Percentiles rank a stretch among this genome's conserved stretches.
Conservation (phyloP, 2,113 vertebrate species). For the Rutilus rutilus region DNA sequence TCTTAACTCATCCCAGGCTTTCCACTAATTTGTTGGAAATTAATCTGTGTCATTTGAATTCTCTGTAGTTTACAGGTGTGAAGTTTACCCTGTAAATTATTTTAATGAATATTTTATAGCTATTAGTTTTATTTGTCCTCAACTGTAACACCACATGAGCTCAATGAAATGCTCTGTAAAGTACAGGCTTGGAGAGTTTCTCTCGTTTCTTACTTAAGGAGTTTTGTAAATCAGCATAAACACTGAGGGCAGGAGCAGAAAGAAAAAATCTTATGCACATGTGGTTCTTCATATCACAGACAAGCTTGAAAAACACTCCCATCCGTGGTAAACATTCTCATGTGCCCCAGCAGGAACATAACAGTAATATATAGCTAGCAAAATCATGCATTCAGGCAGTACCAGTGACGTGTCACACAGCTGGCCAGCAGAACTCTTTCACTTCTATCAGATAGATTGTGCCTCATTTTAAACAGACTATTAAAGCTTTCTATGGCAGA, state of each 20-base stretch:
- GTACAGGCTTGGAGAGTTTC: conserved; percentile 15
- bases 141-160: conserved; percentile 3
- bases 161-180: conserved; percentile 44
- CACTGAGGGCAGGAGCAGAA: not conserved
- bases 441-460: not conserved
- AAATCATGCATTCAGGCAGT: conserved; percentile 17
- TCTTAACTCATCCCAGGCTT: not conserved
- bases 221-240: not conserved
- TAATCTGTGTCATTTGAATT: not conserved
- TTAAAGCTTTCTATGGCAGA: not conserved
- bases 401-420: not conserved
- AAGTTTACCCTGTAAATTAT: not conserved
- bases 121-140: conserved; percentile 10
- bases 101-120: not conserved
- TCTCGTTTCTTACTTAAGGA: not conserved
- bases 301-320: conserved; percentile 6
- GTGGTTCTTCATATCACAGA: conserved; percentile 24
- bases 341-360: not conserved
- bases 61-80: not conserved
- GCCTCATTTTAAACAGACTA: conserved; percentile 5
- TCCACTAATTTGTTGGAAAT: not conserved
- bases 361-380: not conserved
- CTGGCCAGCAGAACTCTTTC: not conserved
- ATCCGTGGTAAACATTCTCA: conserved; percentile 9
- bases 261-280: not conserved